phyloP scores from a whole-genome alignment of 2,797 vertebrate genomes.

The Squalus acanthias region DNA sequence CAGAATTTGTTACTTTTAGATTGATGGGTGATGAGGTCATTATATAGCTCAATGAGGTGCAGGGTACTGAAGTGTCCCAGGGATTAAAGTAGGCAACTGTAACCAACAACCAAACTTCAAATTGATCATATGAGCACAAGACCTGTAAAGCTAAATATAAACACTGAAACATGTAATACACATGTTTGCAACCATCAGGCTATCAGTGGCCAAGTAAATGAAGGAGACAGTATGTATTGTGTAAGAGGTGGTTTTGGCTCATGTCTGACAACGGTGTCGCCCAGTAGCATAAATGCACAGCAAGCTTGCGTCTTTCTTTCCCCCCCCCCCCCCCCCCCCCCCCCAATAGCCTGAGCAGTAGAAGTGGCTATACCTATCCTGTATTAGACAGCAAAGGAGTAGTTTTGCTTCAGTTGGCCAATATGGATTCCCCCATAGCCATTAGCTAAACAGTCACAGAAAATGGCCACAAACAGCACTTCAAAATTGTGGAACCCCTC shows the following conservation, averaged over 20 bases:
- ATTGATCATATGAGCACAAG: not conserved
- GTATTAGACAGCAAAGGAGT: not conserved
- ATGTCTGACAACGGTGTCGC: not conserved
- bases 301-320: too few species aligned
- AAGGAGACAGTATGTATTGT: not conserved
- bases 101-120: not conserved
- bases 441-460: not conserved
- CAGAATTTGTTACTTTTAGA: not conserved
- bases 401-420: not conserved
- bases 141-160: not conserved
- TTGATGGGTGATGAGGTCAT: not conserved
- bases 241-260: not conserved
- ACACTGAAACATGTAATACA: not conserved
- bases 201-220: not conserved
- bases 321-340: too few species aligned
- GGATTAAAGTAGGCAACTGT: not conserved
- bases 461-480: not conserved
- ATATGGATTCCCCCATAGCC: not conserved
- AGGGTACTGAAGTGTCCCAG: not conserved
- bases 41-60: not conserved
- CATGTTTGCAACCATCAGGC: not conserved
- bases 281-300: not conserved
- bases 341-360: not conserved
- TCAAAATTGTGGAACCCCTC: not conserved
- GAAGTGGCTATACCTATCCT: not conserved